Percentiles rank a stretch among this genome's conserved stretches.
Evolutionary conservation across 2,113 vertebrate species (phyloP).

Genomic region (Pitta sordida): DNA sequence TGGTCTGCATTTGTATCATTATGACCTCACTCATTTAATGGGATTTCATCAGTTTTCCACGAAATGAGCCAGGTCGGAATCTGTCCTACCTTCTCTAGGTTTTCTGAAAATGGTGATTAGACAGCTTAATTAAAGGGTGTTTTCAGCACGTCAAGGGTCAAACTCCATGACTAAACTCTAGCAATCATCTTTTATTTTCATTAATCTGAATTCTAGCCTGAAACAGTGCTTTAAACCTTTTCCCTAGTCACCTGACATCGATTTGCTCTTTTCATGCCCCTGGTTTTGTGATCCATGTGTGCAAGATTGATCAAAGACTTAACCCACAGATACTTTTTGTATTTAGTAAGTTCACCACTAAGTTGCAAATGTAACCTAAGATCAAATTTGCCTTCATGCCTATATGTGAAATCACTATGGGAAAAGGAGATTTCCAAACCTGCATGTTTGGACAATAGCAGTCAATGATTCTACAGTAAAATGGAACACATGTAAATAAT

Average conservation of each 20-base stretch:
- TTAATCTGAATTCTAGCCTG: neutral
- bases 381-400: neutral
- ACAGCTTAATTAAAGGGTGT: neutral
- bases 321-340: neutral
- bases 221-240: neutral
- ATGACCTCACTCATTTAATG: neutral
- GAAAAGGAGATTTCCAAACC: neutral
- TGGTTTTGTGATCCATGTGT: neutral
- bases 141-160: neutral
- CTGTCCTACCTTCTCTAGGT: neutral
- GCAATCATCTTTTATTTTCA: conserved; percentile 15
- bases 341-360: neutral
- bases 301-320: conserved; percentile 30
- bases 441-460: neutral
- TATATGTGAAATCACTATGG: neutral
- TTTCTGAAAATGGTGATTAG: neutral
- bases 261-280: neutral
- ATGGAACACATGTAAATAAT: conserved; percentile 50
- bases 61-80: neutral
- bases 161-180: neutral
- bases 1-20: neutral
- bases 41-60: neutral
- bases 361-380: neutral
- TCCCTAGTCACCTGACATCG: neutral
- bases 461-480: neutral